These are phyloP conservation scores for Microcebus tavaratra DNA, from an alignment of 2,113 vertebrate species.

Conservation along the genomic window DNA sequence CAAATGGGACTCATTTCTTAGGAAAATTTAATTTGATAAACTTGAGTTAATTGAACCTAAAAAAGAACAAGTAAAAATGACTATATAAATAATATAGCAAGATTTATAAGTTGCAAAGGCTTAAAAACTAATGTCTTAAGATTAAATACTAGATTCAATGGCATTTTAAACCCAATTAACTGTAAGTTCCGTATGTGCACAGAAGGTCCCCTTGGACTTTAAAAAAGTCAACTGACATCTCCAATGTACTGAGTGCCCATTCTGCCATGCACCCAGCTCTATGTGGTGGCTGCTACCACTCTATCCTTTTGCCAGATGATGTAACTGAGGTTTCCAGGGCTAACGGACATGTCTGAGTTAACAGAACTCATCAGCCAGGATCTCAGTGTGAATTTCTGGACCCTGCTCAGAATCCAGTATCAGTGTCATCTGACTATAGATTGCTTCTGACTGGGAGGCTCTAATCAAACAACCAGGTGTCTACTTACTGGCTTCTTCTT, in stretches of 20 bases:
- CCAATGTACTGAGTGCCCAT: background rate
- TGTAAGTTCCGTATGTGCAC: background rate
- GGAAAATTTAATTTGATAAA: background rate
- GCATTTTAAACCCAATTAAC: background rate
- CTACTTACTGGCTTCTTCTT: conserved; percentile 91
- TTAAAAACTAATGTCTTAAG: conserved; percentile 12
- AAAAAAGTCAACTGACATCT: background rate
- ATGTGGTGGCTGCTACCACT: too few relatives aligned
- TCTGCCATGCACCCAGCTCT: background rate
- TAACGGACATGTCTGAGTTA: background rate
- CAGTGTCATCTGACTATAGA: background rate
- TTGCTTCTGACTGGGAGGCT: background rate
- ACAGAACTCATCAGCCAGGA: background rate
- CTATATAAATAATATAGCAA: background rate
- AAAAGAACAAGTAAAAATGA: background rate
- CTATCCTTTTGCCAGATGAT: background rate
- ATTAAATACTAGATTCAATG: background rate
- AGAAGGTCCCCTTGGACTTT: background rate
- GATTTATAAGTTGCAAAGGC: background rate
- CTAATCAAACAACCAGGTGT: background rate
- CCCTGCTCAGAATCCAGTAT: background rate
- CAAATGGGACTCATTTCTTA: background rate
- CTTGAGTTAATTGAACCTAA: background rate
- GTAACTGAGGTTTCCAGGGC: background rate
- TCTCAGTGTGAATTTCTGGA: background rate